These are phyloP conservation scores for Bombycilla garrulus DNA, from an alignment of 2,113 vertebrate species.

Conservation along the genomic window DNA sequence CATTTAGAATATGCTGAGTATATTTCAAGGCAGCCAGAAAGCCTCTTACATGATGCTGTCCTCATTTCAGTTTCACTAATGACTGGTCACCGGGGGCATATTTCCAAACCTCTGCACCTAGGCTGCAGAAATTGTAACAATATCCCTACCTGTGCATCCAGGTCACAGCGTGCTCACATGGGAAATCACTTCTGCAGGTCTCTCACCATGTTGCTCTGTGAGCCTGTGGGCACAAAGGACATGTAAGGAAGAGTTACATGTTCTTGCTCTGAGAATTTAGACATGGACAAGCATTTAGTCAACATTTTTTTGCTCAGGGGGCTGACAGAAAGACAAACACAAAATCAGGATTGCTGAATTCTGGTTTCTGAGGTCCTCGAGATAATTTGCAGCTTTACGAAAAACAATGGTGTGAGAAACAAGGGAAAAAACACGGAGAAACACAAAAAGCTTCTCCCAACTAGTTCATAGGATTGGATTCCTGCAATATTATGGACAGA, in stretches of 20 bases:
- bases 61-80: constrained; percentile 40
- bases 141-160: background rate
- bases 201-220: background rate
- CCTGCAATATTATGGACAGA: accelerated
- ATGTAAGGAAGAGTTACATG: background rate
- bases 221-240: background rate
- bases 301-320: background rate
- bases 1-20: constrained; percentile 53
- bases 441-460: background rate
- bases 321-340: background rate
- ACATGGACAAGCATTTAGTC: background rate
- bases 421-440: background rate
- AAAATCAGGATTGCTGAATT: background rate
- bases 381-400: background rate
- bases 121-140: constrained; percentile 13
- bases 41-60: background rate
- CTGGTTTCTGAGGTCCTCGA: background rate
- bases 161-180: background rate
- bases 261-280: background rate
- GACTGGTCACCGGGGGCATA: constrained; percentile 2
- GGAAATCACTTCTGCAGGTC: constrained; percentile 17
- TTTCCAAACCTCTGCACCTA: constrained; percentile 43
- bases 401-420: background rate
- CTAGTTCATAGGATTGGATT: background rate
- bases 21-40: constrained; percentile 43